These are phyloP conservation scores for Eurystomus glaucurus DNA, from an alignment of 2,797 vertebrate species.

Conservation along the genomic window DNA sequence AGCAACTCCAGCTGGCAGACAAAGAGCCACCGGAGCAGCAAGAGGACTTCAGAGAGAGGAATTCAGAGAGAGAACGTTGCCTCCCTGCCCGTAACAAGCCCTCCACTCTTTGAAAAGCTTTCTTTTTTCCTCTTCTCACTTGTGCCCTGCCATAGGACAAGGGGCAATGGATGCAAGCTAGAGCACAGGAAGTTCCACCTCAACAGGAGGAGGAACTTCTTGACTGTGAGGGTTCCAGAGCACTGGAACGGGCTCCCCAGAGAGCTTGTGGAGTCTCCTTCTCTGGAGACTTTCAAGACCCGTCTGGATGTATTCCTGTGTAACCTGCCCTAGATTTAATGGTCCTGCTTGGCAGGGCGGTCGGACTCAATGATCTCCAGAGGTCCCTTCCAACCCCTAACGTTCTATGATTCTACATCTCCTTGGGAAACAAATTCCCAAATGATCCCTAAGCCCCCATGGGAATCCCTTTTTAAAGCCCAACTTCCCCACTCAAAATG, in stretches of 20 bases:
- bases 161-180: no score
- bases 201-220: no score
- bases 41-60: neutral
- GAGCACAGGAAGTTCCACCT: no score
- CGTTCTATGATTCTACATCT: neutral
- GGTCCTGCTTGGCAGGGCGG: no score
- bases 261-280: no score
- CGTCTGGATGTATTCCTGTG: no score
- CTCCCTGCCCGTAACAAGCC: neutral
- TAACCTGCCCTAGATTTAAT: neutral
- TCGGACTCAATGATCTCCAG: no score
- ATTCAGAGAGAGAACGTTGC: neutral
- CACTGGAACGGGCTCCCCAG: no score
- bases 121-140: neutral
- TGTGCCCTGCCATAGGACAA: no score
- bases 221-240: no score
- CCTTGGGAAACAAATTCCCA: neutral
- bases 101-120: neutral
- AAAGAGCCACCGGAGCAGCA: accelerated
- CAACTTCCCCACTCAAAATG: neutral
- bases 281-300: no score
- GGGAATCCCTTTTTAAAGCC: neutral
- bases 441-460: accelerated
- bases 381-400: no score
- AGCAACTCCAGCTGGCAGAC: neutral